phyloP scores from a whole-genome alignment of 2,888 invertebrate species.

The Dolichomitus sp. region DNA sequence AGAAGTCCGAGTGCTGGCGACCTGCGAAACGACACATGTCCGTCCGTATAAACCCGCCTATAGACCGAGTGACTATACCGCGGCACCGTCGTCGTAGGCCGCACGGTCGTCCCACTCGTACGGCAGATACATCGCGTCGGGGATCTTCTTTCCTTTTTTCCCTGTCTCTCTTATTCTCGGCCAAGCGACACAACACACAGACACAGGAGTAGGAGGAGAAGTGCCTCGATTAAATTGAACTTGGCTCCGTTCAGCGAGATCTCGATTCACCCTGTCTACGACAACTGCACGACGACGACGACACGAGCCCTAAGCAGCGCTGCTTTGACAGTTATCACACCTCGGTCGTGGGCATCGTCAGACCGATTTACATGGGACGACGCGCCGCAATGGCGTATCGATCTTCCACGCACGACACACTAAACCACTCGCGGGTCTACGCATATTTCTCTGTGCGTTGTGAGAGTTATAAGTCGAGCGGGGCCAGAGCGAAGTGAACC shows the following conservation, averaged over 20 bases:
- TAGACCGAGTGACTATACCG: conserved; percentile 12
- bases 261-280: neutral
- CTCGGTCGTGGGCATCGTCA: conserved; percentile 49
- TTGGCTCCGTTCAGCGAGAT: conserved; percentile 48
- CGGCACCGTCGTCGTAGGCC: conserved; percentile 26
- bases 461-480: conserved; percentile 21
- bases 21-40: conserved; percentile 75
- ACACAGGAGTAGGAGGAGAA: conserved; percentile 1
- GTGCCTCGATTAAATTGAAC: conserved; percentile 52
- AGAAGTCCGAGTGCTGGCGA: conserved; percentile 69
- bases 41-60: conserved; percentile 49
- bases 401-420: conserved; percentile 79
- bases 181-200: neutral
- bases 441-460: conserved; percentile 77
- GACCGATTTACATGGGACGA: conserved; percentile 79
- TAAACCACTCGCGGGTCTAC: conserved; percentile 77
- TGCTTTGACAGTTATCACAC: conserved; percentile 62
- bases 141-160: neutral
- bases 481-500: conserved; percentile 71
- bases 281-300: neutral
- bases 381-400: conserved; percentile 84
- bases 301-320: neutral
- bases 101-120: conserved; percentile 53
- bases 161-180: neutral
- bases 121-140: conserved; percentile 60